Evolutionary conservation across 2,113 vertebrate genomes (phyloP), one percentile per base, ranked within the genome.

Genomic region (Trochalopteron elliotii): DNA sequence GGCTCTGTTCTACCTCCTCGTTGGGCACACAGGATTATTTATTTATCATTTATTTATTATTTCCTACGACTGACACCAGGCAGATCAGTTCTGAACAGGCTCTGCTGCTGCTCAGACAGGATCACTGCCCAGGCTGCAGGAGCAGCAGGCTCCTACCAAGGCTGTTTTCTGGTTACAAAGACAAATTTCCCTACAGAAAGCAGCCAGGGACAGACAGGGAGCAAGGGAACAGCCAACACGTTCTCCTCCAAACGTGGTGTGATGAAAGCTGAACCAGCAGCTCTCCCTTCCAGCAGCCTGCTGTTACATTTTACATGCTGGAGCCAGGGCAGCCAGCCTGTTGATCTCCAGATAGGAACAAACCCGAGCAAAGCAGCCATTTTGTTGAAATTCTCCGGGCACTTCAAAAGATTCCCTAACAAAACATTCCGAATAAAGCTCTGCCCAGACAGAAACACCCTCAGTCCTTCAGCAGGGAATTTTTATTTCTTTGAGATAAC

Each of bases 281-380:
- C 56, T 67, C 35, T 60, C 25, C 25, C 40, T 94, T 28, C 33
- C 71, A 90, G 11, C 39, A 81, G 75, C 56, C 83, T 82, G 74
- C 70, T 80, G 64, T 59, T 87, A 49, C 57, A 88, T 55, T 39
- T 65, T 57, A 44, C 47, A 44, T 30, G 20, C 6, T 0, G 4
- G 57, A 79, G 83, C 31, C 0, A 15, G 80, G 68, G 72, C 84
- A 86, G 70, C 3, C 0, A 89, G 90, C 59, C 84, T 90, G 82
- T 39, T 74, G 82, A 86, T 70, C 81, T 2, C 85, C 85, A 55
- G 85, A 60, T 3, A 37, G 64, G 45, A 95, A 45, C 0, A 16
- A 78, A 89, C 37, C 74, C 2, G 3, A 83, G 81, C 33, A 90
- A 92, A 68, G 86, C 83, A 95, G 94, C 85, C 96, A 94, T 96